Evolutionary conservation across 1,140 invertebrate genomes (phyloP), one percentile per base, ranked within the genome.

Genomic region (Lineus longissimus): DNA sequence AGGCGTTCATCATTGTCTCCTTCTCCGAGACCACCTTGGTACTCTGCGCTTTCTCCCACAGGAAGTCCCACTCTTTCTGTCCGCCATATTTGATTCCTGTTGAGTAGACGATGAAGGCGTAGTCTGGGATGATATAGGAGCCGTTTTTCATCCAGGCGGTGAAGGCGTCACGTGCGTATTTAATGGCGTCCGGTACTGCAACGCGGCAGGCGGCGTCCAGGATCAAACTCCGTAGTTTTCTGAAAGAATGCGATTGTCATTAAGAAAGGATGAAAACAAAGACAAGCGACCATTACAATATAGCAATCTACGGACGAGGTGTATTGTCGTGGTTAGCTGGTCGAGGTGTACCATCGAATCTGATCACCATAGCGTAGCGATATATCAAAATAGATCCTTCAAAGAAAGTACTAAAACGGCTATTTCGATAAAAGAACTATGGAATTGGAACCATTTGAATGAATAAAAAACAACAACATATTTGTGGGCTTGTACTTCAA

Each of bases 41-140:
- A 1, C 19, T 56, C 40, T 64, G 55, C 1, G 62, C 47, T 47
- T 55, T 60, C n/a, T 64, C 30, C 65, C 65, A 67, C 0, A 67
- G 57, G 57, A 66, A 64, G 47, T 67, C 55, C 65, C 65, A 67
- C 31, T 67, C 65, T 19, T 11, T 40, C 58, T 59, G 41, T 25
- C 65, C 62, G 15, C 65, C 65, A n/a, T 67, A 23, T n/a, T 57
- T 55, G 57, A 67, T 60, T 2, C 62, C 65, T 0, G 58, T 56
- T 17, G 65, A 25, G 36, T 64, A 67, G 56, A 67, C 47, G 11
- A 64, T 62, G 11, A 60, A 55, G 17, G 65, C 65, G 54, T 67
- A 67, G 62, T 67, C 65, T 17, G 65, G 62, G 2, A 51, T 36
- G 27, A 67, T 61, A 22, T 62, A 64, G 54, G 22, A 1, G 7